A percentile compares a stretch with the other conserved stretches of the same genome.
These are phyloP conservation scores for Embiotoca jacksoni DNA, from an alignment of 2,113 vertebrate species.

Conservation along the genomic window DNA sequence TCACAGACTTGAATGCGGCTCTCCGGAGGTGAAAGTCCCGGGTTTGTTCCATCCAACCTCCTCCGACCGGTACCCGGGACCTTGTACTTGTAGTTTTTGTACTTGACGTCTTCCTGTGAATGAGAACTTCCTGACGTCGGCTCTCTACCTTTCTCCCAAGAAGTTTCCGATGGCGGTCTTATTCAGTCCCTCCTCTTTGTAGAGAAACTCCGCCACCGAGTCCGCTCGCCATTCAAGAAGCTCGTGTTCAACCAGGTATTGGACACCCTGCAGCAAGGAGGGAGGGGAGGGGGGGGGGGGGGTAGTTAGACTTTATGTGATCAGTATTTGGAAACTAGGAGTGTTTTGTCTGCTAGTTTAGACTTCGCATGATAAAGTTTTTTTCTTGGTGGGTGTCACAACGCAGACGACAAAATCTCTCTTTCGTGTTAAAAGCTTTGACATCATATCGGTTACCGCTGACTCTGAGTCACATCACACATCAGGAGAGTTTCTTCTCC, in stretches of 20 bases:
- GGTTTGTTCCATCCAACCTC: too few relatives aligned
- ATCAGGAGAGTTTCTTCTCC: background rate
- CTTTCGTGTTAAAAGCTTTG: background rate
- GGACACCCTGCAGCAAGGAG: slow-evolving; percentile 85
- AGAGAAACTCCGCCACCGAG: slow-evolving; percentile 91
- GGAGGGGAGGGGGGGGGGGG: too few relatives aligned
- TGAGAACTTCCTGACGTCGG: too few relatives aligned
- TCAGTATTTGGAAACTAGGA: background rate
- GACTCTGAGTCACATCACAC: background rate
- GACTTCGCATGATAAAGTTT: too few relatives aligned
- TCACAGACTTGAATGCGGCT: too few relatives aligned
- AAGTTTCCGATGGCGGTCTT: slow-evolving; percentile 95
- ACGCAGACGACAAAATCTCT: background rate
- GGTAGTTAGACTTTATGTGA: background rate
- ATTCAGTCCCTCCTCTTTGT: slow-evolving; percentile 94
- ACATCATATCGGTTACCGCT: background rate
- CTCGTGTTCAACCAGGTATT: slow-evolving; percentile 87
- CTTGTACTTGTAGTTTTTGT: too few relatives aligned
- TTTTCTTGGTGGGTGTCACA: background rate
- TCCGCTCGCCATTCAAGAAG: slow-evolving; percentile 84
- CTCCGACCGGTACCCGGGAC: too few relatives aligned
- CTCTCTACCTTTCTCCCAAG: slow-evolving; percentile 89
- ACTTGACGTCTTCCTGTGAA: too few relatives aligned
- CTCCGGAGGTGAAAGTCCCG: too few relatives aligned
- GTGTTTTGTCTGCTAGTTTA: background rate